phyloP scores from a whole-genome alignment of 2,888 invertebrate genomes.

The Odontocolon sp. region DNA sequence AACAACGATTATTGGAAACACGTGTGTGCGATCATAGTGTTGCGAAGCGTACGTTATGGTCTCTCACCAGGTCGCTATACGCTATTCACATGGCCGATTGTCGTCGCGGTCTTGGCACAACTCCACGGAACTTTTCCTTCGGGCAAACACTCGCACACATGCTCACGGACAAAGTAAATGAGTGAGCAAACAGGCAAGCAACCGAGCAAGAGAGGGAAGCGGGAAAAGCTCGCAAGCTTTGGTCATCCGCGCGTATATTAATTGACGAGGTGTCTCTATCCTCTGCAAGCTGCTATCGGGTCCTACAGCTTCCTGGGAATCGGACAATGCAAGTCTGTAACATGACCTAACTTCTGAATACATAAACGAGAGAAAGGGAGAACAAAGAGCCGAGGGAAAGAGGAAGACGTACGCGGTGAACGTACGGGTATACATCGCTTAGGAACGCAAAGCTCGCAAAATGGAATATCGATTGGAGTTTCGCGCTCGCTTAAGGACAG shows the following conservation, averaged over 20 bases:
- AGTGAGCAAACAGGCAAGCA: neutral
- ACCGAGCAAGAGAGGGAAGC: neutral
- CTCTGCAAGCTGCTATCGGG: neutral
- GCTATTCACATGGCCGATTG: neutral
- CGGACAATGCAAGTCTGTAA: conserved; percentile 17
- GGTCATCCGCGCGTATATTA: conserved; percentile 7
- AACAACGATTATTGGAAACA: conserved; percentile 58
- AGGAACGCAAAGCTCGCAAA: conserved; percentile 43
- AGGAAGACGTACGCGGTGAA: neutral
- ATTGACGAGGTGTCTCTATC: neutral
- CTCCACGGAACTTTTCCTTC: conserved; percentile 21
- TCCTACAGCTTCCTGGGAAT: neutral
- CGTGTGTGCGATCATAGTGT: conserved; percentile 53
- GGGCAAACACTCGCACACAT: neutral
- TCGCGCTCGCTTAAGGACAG: conserved; percentile 24
- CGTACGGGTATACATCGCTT: too few relatives aligned
- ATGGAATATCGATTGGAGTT: conserved; percentile 56
- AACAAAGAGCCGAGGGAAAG: neutral
- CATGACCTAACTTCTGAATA: conserved; percentile 37
- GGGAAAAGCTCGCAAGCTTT: neutral
- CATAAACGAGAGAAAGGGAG: conserved; percentile 15
- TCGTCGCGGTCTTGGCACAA: conserved; percentile 38
- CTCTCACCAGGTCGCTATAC: neutral
- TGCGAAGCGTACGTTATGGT: conserved; percentile 47
- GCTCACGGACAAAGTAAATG: too few relatives aligned